Base-by-base conservation (phyloP, 2,888 invertebrate species). In the Eulithis prunata region DNA sequence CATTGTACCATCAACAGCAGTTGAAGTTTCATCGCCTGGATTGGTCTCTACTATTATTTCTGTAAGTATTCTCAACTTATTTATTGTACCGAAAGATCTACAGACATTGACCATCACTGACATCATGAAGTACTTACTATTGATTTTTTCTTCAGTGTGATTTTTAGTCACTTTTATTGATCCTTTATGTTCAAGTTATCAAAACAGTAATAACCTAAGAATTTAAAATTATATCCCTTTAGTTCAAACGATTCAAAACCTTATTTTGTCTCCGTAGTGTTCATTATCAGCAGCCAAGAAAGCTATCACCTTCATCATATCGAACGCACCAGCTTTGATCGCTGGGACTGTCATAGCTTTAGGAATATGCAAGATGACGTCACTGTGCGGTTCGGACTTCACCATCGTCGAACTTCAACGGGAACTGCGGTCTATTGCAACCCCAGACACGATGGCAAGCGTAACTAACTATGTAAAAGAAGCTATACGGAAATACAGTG, bases 361-460 rank as follows among this genome's bases (percentile, higher is more conserved):
- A 1, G 87, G 92, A 1, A 73, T 95, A 1, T 95, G 94, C 82
- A 91, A 93, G 21, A 81, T 94, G 46, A 94, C 95, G 0, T 90
- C 94, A 0, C 66, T 95, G 41, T 95, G 73, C 36, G 68, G 70
- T 47, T 64, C 73, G 10, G 53, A 68, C 41, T 47, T 71, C 21
- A 76, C 79, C 3, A 49, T 80, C 3, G 59, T 76, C 1, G 76
- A 79, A n/a, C 68, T 75, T 2, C 72, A 78, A 14, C 62, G 66
- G 41, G 83, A 94, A 47, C 86, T 94, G 49, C 81, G 91, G 10
- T 81, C 90, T 0, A 84, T 91, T 54, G 90, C 94, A 63, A 93
- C 92, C 0, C 91, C 94, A 0, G 94, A 95, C 55, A 87, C 88
- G 62, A 74, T 95, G 51, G 86, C 93, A 3, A 86, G 89, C 14